A percentile compares a stretch with the other conserved stretches of the same genome.
Conservation (phyloP, 2,888 invertebrate species). For the Eudasyphora cyanicolor region DNA sequence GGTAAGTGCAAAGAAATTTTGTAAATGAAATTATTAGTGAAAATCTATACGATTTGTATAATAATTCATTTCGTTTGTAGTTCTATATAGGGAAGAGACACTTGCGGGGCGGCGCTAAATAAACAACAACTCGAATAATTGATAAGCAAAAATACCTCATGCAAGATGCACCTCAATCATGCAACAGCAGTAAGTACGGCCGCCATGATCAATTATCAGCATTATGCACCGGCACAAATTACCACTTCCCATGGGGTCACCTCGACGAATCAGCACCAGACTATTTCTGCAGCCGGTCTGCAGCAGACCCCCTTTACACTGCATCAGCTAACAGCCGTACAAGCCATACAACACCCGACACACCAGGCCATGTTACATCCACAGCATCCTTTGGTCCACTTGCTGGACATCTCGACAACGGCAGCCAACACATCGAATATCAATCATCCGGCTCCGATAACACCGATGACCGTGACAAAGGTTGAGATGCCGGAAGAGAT, state of each 20-base stretch:
- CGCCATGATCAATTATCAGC: slow-evolving; percentile 77
- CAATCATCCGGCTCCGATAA: slow-evolving; percentile 74
- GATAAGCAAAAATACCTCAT: slow-evolving; percentile 71
- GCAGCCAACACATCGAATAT: slow-evolving; percentile 69
- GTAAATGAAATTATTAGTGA: slow-evolving; percentile 50
- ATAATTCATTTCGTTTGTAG: slow-evolving; percentile 2
- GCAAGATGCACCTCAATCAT: slow-evolving; percentile 77
- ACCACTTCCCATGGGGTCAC: slow-evolving; percentile 69
- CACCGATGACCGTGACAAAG: slow-evolving; percentile 72
- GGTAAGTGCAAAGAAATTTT: slow-evolving; percentile 47
- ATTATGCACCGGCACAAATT: slow-evolving; percentile 76
- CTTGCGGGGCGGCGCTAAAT: not conserved
- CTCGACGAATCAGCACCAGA: slow-evolving; percentile 73
- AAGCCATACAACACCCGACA: slow-evolving; percentile 77
- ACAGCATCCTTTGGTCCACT: slow-evolving; percentile 76
- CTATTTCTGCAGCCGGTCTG: slow-evolving; percentile 73
- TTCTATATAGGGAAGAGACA: not conserved
- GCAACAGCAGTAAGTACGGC: slow-evolving; percentile 75
- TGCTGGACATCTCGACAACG: slow-evolving; percentile 75
- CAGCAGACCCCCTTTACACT: slow-evolving; percentile 75
- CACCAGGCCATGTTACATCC: slow-evolving; percentile 77
- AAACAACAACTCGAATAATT: slow-evolving; percentile 38
- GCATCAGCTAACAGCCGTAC: slow-evolving; percentile 76
- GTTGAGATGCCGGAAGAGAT: slow-evolving; percentile 75
- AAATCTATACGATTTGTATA: not conserved